Base-by-base conservation (phyloP, 2,113 vertebrate genomes). In the Platanista minor region DNA sequence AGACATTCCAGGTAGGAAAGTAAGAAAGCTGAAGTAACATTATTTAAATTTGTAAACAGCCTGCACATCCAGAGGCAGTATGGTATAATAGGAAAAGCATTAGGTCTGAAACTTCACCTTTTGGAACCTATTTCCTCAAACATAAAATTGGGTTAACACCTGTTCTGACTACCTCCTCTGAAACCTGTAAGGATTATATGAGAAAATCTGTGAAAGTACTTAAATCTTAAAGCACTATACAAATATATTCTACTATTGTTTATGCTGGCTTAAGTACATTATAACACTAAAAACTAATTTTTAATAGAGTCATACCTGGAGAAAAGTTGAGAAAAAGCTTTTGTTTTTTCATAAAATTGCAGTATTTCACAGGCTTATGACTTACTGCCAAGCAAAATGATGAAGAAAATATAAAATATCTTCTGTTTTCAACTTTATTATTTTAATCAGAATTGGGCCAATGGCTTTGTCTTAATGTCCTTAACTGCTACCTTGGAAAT, bases 101-200 rank as follows among this genome's bases (percentile, higher is more conserved):
- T 57, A 72, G 31, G 39, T 67, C 33, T 61, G 27, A 91, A 90
- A 88, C 36, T 69, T 90, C 21, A 64, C n/a, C 27, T 74, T 66
- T 82, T 41, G 54, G 49, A 91, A 96, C 71, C 64, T 94, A 87
- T 62, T 91, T 87, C 81, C 72, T 88, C 46, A 95, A 61, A 96
- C 1, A 25, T 57, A 81, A 97, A 86, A 81, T 27, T 93, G 59
- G n/a, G 21, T 95, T 75, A 94, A 62, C 57, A 92, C 31, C 61
- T 75, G 23, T 72, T 96, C 54, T 78, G 15, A 80, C 67, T 80
- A 77, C 15, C 14, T 92, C n/a, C 11, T 77, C 57, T 86, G 62
- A 87, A 54, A 72, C 90, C n/a, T 78, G 7, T 78, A 29, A 49
- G 20, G 29, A 57, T 46, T 75, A 59, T 41, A 2, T 67, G 39